Base-by-base conservation (phyloP, 2,797 vertebrate species). In the Merluccius polli region DNA sequence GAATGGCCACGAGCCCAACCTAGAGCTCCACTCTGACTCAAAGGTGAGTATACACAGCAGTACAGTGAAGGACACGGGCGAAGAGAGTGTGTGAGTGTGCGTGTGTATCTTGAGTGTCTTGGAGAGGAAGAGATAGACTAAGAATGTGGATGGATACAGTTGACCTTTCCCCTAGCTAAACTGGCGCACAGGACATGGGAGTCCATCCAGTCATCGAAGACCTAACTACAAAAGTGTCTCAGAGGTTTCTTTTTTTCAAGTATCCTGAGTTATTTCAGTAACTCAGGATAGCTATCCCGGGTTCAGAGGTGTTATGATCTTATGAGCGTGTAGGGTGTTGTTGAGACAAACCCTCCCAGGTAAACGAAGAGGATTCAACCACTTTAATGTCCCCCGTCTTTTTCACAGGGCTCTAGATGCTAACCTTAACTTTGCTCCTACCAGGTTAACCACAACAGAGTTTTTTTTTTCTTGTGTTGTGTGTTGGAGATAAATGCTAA, bases 1-100 rank as follows among this genome's bases (percentile, higher is more conserved):
- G 82, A 92, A 93, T 0, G 89, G 92, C 31, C 89, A 79, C 0
- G 88, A 91, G 5, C 84, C 80, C 9, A 85, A 82, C 32, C 82
- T 88, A 78, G 90, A 92, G 73, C 88, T 92, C 30, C 87, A 90
- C 59, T 91, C 91, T 59, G 92, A 93, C 85, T 91, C 90, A 24
- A 93, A 93, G 92, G 91, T 91, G 81, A 82, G 89, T 83, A 38
- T 24, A 2, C 32, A n/a, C 33, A 36, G 29, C 33, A 16, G 71
- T 8, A 44, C 38, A 71, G 70, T 73, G 3, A 5, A 44, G 24
- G 71, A 8, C 13, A 59, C 21, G 10, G 24, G 59, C 35, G 7
- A 30, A 30, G 27, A 12, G 73, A 72, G 24, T 21, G 72, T 71
- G 13, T 70, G 74, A 79, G 74, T 77, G 69, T 70, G 70, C 24